phyloP scores from a whole-genome alignment of 2,888 invertebrate species.

The Gortyna flavago region DNA sequence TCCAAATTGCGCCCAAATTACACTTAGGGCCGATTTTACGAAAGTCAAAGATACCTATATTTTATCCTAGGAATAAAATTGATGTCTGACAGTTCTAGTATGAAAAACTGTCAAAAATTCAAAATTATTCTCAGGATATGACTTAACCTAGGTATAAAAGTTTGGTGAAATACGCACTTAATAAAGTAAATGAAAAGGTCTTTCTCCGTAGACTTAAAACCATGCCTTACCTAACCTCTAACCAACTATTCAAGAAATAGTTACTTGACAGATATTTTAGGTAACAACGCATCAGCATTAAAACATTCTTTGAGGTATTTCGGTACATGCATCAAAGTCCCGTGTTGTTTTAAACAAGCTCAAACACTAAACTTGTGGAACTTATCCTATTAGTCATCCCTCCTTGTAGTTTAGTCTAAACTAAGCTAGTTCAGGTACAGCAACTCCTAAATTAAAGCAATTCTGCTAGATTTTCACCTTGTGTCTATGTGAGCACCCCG shows the following conservation, averaged over 20 bases:
- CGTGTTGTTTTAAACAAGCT: slow-evolving; percentile 53
- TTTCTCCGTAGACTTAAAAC: background rate
- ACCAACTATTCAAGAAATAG: background rate
- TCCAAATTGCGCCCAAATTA: background rate
- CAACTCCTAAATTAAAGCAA: slow-evolving; percentile 63
- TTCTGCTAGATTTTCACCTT: slow-evolving; percentile 56
- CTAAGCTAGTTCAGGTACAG: slow-evolving; percentile 61
- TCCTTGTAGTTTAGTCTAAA: slow-evolving; percentile 51
- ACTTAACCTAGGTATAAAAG: background rate
- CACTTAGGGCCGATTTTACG: background rate
- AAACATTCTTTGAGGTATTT: slow-evolving; percentile 28
- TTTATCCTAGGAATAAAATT: too few relatives aligned
- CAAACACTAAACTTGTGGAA: slow-evolving; percentile 60
- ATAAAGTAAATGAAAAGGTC: background rate
- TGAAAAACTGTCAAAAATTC: background rate
- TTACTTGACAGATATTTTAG: background rate
- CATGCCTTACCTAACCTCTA: background rate
- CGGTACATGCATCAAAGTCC: slow-evolving; percentile 44
- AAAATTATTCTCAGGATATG: background rate
- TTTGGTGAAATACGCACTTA: too few relatives aligned
- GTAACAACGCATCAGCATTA: slow-evolving; percentile 28
- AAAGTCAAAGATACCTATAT: too few relatives aligned
- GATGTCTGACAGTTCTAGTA: background rate
- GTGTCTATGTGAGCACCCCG: slow-evolving; percentile 42
- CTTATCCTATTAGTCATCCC: slow-evolving; percentile 65